These are phyloP conservation scores for Eidolon helvum DNA, from an alignment of 2,113 vertebrate genomes.

Conservation along the genomic window DNA sequence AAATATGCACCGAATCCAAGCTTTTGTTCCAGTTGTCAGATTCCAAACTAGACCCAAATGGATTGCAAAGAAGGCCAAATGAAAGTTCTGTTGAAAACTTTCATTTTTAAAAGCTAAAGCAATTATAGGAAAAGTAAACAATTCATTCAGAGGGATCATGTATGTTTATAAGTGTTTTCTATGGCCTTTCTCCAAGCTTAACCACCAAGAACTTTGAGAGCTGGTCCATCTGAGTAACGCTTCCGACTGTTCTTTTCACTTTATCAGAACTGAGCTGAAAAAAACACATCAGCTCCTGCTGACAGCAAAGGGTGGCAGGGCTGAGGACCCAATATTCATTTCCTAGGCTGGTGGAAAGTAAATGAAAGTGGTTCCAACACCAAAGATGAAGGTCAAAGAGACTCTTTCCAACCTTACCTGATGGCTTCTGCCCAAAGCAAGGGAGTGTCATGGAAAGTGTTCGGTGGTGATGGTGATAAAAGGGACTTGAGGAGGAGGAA, in stretches of 20 bases:
- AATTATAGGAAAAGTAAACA: constrained; percentile 34
- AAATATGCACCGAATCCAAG: constrained; percentile 26
- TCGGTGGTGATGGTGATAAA: neutral
- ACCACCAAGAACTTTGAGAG: constrained; percentile 35
- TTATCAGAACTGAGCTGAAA: constrained; percentile 77
- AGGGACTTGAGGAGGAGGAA: constrained; percentile 51
- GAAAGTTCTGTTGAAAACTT: constrained; percentile 66
- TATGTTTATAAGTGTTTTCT: neutral
- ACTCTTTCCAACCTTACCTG: constrained; percentile 64
- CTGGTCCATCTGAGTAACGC: constrained; percentile 72
- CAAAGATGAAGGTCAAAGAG: constrained; percentile 68
- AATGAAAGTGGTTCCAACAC: constrained; percentile 60
- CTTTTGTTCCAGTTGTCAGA: constrained; percentile 46
- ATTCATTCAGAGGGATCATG: constrained; percentile 41
- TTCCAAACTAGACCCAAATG: constrained; percentile 24
- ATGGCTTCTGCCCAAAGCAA: constrained; percentile 66
- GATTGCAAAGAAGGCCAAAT: constrained; percentile 23
- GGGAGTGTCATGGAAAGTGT: constrained; percentile 54
- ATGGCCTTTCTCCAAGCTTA: constrained; percentile 19
- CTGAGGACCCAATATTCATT: constrained; percentile 65
- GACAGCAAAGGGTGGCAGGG: constrained; percentile 68
- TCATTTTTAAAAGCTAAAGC: constrained; percentile 60
- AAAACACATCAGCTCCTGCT: constrained; percentile 51
- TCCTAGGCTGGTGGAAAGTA: constrained; percentile 79
- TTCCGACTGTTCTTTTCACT: constrained; percentile 78